Conservation (phyloP, 2,797 vertebrate genomes). For the Pseudochromis fuscus region DNA sequence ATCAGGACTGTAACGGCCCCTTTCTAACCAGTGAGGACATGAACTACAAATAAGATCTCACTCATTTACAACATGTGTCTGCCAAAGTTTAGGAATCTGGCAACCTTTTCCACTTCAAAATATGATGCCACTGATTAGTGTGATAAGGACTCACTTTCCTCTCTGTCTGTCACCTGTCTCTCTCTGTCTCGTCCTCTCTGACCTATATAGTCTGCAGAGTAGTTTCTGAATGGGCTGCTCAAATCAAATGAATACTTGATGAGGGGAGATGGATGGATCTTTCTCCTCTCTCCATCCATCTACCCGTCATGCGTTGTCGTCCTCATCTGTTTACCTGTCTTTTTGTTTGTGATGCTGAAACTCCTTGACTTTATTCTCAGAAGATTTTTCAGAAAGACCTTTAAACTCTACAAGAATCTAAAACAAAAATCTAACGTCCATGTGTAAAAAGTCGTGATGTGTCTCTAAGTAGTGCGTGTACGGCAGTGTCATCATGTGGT, state of each 20-base stretch:
- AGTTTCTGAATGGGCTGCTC: conserved; percentile 33
- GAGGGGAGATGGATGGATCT: conserved; percentile 35
- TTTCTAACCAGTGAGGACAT: neutral
- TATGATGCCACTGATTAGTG: neutral
- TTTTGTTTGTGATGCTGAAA: neutral
- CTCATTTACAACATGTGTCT: conserved; percentile 6
- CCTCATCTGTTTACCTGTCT: neutral
- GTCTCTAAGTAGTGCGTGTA: neutral
- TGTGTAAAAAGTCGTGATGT: neutral
- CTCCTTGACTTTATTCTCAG: neutral
- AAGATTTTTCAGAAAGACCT: no score
- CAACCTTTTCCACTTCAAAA: neutral
- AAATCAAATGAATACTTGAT: conserved; percentile 66
- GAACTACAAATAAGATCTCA: conserved; percentile 4
- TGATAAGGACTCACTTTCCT: conserved; percentile 1
- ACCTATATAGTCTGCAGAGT: conserved; percentile 34
- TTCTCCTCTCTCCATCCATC: neutral
- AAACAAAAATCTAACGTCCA: neutral
- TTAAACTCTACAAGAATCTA: neutral
- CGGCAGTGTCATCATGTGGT: neutral
- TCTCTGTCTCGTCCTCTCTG: conserved; percentile 18
- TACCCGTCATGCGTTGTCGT: neutral
- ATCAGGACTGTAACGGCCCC: conserved; percentile 4
- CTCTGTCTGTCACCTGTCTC: neutral
- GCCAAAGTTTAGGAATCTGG: neutral